These are phyloP conservation scores for Conistra vaccinii DNA, from an alignment of 2,888 invertebrate genomes.

Conservation along the genomic window DNA sequence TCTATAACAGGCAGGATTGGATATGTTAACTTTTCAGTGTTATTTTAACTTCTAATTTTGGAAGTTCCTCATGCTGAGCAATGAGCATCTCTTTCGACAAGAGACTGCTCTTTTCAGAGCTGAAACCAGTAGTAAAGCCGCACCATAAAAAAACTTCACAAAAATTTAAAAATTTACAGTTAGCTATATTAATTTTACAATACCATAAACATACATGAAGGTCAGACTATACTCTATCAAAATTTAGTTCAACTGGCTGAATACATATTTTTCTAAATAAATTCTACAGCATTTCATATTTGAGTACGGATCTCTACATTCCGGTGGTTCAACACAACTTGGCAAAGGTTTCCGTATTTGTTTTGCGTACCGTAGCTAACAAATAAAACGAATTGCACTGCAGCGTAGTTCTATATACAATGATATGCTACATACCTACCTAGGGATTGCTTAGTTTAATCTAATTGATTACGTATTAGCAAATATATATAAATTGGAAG, in stretches of 20 bases:
- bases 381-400: conserved; percentile 40
- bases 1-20: neutral
- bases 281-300: conserved; percentile 17
- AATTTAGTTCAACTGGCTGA: neutral
- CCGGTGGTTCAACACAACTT: conserved; percentile 19
- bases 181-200: neutral
- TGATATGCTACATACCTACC: neutral
- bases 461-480: neutral
- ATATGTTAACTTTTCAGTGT: neutral
- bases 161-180: neutral
- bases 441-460: neutral
- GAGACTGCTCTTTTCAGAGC: neutral
- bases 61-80: neutral
- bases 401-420: conserved; percentile 19
- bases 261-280: conserved; percentile 5
- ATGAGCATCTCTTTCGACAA: neutral
- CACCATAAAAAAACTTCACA: neutral
- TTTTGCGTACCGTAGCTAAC: conserved; percentile 16
- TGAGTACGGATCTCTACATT: conserved; percentile 6
- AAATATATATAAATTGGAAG: neutral
- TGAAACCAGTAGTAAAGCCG: neutral
- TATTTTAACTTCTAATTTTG: neutral
- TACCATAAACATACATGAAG: neutral
- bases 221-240: neutral
- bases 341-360: conserved; percentile 30